A percentile compares a stretch with the other conserved stretches of the same genome.
Evolutionary conservation across 2,113 vertebrate genomes (phyloP).

Genomic region (Passer montanus): DNA sequence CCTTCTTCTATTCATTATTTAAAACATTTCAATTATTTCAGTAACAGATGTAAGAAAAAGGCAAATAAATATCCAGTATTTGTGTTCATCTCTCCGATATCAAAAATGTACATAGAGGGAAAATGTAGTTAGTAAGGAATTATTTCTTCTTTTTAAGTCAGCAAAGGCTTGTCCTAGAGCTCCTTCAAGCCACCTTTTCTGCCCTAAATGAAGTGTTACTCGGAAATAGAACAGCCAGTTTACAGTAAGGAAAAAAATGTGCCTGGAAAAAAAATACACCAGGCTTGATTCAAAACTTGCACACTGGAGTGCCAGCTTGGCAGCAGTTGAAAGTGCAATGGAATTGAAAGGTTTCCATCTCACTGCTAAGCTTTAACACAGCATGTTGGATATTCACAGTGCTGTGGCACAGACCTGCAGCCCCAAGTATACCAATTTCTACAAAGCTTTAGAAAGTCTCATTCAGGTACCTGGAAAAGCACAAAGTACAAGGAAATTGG

Average conservation of each 20-base stretch:
- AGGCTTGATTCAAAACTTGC: slow-evolving; percentile 38
- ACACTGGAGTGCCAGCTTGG: slow-evolving; percentile 48
- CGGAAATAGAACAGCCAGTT: slow-evolving; percentile 26
- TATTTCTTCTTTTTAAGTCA: not conserved
- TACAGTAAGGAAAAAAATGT: slow-evolving; percentile 47
- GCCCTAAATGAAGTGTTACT: slow-evolving; percentile 23
- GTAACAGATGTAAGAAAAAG: not conserved
- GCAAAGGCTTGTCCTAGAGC: not conserved
- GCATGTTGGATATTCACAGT: not conserved
- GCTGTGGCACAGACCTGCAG: slow-evolving; percentile 26
- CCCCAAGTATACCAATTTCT: not conserved
- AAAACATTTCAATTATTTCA: not conserved
- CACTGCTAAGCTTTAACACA: slow-evolving; percentile 19
- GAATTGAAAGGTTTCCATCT: slow-evolving; percentile 56
- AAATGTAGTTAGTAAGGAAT: not conserved
- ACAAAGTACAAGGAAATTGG: not conserved
- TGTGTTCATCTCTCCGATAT: not conserved
- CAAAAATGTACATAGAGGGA: not conserved
- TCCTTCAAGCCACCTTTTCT: not conserved
- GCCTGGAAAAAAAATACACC: slow-evolving; percentile 50
- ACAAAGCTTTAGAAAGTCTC: not conserved
- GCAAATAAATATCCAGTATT: not conserved
- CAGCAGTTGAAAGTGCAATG: slow-evolving; percentile 50
- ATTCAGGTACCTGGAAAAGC: not conserved
- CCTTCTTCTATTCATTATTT: not conserved